Evolutionary conservation across 2,797 vertebrate genomes (phyloP).

Genomic region (Salmo trutta): DNA sequence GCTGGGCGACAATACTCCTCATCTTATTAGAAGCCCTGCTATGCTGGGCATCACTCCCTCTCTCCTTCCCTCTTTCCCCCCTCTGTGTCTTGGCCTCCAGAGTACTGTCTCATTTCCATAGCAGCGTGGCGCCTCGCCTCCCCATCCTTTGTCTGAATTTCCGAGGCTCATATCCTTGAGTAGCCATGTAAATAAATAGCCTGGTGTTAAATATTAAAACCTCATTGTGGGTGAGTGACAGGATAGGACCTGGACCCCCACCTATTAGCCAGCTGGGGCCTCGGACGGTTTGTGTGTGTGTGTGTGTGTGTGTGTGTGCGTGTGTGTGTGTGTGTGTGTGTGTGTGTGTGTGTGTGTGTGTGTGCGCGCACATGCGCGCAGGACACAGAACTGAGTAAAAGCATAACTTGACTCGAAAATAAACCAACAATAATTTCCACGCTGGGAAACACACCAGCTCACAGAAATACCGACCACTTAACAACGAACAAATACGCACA

Average conservation of each 20-base stretch:
- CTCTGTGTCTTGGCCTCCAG: background rate
- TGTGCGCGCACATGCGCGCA: too few relatives aligned
- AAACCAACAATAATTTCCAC: too few relatives aligned
- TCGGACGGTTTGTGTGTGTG: background rate
- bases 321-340: too few relatives aligned
- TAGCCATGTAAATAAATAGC: slow-evolving; percentile 57
- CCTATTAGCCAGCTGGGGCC: background rate
- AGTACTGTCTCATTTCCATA: slow-evolving; percentile 31
- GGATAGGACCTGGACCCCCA: background rate
- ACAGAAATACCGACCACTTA: too few relatives aligned
- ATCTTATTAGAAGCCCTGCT: background rate
- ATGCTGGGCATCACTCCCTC: background rate
- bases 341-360: too few relatives aligned
- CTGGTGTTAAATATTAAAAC: slow-evolving; percentile 61
- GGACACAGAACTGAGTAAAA: too few relatives aligned
- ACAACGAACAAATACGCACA: too few relatives aligned
- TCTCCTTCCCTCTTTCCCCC: background rate
- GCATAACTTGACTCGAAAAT: too few relatives aligned
- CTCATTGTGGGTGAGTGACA: slow-evolving; percentile 4
- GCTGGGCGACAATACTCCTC: background rate
- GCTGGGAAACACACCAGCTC: too few relatives aligned
- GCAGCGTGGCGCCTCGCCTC: slow-evolving; percentile 50
- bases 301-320: too few relatives aligned
- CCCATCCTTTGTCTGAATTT: slow-evolving; percentile 56
- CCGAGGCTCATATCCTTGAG: slow-evolving; percentile 46